A percentile compares a stretch with the other conserved stretches of the same genome.
These are phyloP conservation scores for Coluber constrictor DNA, from an alignment of 2,797 vertebrate species.

Conservation along the genomic window DNA sequence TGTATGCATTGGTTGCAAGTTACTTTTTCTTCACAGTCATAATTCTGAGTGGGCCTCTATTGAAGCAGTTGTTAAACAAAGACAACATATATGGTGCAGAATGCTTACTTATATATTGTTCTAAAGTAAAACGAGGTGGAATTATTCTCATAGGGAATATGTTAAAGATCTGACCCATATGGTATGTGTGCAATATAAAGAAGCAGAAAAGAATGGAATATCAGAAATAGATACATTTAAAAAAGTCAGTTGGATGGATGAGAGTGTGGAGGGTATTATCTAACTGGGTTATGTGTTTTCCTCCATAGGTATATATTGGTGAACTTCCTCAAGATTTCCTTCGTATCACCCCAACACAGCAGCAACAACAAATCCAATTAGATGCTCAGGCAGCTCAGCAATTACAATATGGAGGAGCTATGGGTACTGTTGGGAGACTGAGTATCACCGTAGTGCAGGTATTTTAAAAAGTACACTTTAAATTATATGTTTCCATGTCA, in stretches of 20 bases:
- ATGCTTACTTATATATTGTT: neutral
- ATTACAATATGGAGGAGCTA: conserved; percentile 85
- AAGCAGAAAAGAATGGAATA: neutral
- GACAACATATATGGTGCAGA: neutral
- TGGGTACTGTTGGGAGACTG: conserved; percentile 86
- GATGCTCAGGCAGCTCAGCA: conserved; percentile 92
- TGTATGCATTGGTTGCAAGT: neutral
- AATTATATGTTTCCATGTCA: neutral
- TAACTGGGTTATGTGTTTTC: neutral
- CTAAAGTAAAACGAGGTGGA: neutral
- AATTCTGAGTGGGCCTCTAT: neutral
- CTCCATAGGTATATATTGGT: conserved; percentile 86
- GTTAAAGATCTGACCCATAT: neutral
- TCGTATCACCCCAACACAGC: conserved; percentile 89
- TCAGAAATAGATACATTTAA: neutral
- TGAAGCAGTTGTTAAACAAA: neutral
- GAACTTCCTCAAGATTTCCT: conserved; percentile 95
- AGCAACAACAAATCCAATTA: conserved; percentile 92
- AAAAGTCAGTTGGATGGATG: neutral
- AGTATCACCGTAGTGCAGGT: conserved; percentile 98
- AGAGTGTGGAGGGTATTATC: neutral
- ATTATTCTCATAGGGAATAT: neutral
- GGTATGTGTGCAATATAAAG: neutral
- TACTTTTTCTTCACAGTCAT: neutral
- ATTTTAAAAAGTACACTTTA: conserved; percentile 9